Percentiles rank a stretch among this genome's conserved stretches.
These are phyloP conservation scores for Aromia moschata DNA, from an alignment of 2,888 invertebrate genomes.

Conservation along the genomic window DNA sequence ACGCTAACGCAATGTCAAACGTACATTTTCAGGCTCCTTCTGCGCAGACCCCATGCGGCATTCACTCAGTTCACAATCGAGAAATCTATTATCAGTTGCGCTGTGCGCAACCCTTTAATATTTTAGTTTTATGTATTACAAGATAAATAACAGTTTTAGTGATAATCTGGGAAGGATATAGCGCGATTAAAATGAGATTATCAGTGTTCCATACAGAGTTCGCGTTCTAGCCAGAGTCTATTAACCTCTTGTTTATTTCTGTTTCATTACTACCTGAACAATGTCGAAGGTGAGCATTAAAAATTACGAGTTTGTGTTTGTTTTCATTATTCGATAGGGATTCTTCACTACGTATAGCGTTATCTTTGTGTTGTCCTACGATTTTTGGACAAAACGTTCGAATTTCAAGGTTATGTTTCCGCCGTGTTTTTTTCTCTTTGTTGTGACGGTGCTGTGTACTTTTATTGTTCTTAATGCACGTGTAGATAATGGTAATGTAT, in stretches of 20 bases:
- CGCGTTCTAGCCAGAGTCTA: conserved; percentile 11
- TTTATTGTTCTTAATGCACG: background rate
- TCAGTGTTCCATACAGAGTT: background rate
- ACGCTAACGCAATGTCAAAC: conserved; percentile 10
- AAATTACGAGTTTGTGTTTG: conserved; percentile 2
- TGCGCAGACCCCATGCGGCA: conserved; percentile 7
- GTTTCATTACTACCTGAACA: conserved; percentile 9
- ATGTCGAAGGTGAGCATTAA: conserved; percentile 23
- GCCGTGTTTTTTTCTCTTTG: conserved; percentile 11
- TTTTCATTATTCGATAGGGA: background rate
- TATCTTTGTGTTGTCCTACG: background rate
- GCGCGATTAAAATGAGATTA: conserved; percentile 17
- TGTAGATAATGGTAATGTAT: no score
- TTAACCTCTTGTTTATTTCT: conserved; percentile 8
- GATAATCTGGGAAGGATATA: background rate
- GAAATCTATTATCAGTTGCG: conserved; percentile 34
- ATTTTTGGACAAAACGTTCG: conserved; percentile 12
- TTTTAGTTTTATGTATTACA: conserved; percentile 9
- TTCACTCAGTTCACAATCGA: conserved; percentile 12
- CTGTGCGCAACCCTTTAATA: conserved; percentile 35
- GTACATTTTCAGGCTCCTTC: background rate
- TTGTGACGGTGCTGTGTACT: background rate
- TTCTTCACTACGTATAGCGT: background rate
- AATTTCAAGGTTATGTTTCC: conserved; percentile 31
- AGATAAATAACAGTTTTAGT: conserved; percentile 14